Conservation (phyloP, 2,888 invertebrate species). For the Rhaphigaster nebulosa region DNA sequence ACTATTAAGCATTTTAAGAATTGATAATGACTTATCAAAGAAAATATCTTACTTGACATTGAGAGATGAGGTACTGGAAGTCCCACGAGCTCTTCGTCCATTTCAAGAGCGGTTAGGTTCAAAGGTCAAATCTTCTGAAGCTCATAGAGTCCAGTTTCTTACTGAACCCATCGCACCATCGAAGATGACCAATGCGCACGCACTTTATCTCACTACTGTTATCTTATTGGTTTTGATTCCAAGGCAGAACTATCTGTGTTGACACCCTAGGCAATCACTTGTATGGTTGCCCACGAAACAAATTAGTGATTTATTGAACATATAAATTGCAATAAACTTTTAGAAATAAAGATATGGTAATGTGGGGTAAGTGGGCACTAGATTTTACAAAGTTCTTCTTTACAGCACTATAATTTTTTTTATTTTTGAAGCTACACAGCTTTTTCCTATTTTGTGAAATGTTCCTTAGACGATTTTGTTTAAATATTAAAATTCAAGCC, state of each 20-base stretch:
- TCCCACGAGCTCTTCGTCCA: conserved; percentile 39
- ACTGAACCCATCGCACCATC: conserved; percentile 18
- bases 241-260: conserved; percentile 40
- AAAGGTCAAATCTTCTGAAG: conserved; percentile 23
- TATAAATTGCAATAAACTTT: not conserved
- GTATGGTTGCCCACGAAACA: not conserved
- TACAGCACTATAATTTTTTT: too few relatives aligned
- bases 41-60: conserved; percentile 30
- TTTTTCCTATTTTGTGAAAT: too few relatives aligned
- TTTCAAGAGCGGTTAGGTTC: conserved; percentile 1
- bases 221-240: conserved; percentile 46
- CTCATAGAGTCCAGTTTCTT: conserved; percentile 32
- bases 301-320: not conserved
- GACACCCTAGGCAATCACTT: conserved; percentile 26
- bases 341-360: too few relatives aligned
- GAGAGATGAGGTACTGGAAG: conserved; percentile 6
- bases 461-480: too few relatives aligned
- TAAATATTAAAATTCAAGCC: too few relatives aligned
- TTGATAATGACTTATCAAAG: not conserved
- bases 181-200: conserved; percentile 46
- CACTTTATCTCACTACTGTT: conserved; percentile 41
- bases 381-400: too few relatives aligned
- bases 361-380: too few relatives aligned
- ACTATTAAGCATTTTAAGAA: not conserved
- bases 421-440: too few relatives aligned